Conservation (phyloP, 2,888 invertebrate species). For the Athripsodes cinereus region DNA sequence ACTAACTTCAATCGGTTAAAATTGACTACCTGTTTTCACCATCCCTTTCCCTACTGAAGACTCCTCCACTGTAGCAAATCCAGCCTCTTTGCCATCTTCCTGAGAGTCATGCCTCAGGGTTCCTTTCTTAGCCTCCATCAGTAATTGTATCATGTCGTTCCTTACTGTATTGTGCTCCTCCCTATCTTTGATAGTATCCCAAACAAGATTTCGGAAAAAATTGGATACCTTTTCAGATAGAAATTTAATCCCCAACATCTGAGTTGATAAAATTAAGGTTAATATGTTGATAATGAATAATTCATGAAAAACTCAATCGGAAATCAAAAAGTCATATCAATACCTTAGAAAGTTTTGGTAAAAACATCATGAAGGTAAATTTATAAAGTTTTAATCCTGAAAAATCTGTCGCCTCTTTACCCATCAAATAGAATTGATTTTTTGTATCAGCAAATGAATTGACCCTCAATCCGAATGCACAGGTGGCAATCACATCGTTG, state of each 20-base stretch:
- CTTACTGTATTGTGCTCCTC: not conserved
- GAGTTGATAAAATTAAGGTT: too few relatives aligned
- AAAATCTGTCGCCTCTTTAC: slow-evolving; percentile 42
- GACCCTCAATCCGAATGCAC: slow-evolving; percentile 48
- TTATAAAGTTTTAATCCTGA: slow-evolving; percentile 29
- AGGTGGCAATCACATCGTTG: slow-evolving; percentile 50
- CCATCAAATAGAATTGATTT: slow-evolving; percentile 51
- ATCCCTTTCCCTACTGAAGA: not conserved
- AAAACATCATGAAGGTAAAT: slow-evolving; percentile 27
- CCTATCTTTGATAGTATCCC: not conserved
- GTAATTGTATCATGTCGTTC: too few relatives aligned
- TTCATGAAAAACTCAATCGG: too few relatives aligned
- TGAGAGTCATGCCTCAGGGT: slow-evolving; percentile 32
- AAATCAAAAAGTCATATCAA: too few relatives aligned
- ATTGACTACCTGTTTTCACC: slow-evolving; percentile 29
- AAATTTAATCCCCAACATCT: not conserved
- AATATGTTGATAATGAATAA: too few relatives aligned
- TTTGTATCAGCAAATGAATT: slow-evolving; percentile 47
- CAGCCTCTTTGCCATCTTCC: slow-evolving; percentile 34
- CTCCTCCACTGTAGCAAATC: not conserved
- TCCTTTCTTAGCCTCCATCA: too few relatives aligned
- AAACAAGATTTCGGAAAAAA: not conserved
- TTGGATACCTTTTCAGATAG: not conserved
- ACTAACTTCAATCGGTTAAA: too few relatives aligned
- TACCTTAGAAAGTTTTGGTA: slow-evolving; percentile 10